Base-by-base conservation (phyloP, 2,888 invertebrate genomes). In the Synergus japonicus region DNA sequence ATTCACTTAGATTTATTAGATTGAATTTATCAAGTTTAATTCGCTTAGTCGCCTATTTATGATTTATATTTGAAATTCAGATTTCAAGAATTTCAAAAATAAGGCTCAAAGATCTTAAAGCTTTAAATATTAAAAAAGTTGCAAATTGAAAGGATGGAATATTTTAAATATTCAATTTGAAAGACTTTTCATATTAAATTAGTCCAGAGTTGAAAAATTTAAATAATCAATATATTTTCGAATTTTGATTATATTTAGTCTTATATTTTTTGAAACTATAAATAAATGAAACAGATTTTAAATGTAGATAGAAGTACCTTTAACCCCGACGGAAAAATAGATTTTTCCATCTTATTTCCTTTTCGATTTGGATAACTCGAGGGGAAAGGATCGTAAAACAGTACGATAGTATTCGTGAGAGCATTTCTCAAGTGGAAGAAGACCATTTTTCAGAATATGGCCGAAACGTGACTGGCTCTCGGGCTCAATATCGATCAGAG, bases 361-460 rank as follows among this genome's bases (percentile, higher is more conserved):
- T 77, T 66, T 77, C 79, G 77, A 76, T 81, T 67, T 43, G 15
- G 49, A 49, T 46, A 64, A 18, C 18, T 15, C 18, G n/a, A 73
- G 73, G 78, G 65, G 64, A 73, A 76, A 54, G 15, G 73, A 54
- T 73, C 73, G 73, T 73, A 73, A 73, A n/a, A 54, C 29, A 15
- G 49, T 41, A 10, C 15, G 10, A 54, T n/a, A n/a, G 37, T 73
- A 46, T 73, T 73, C 1, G 49, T 37, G 49, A 73, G 73, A 73
- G 73, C n/a, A 58, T 73, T 73, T 73, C 49, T 73, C 73, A 73
- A 73, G 73, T 73, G 18, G 18, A 73, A 73, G 54, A 73, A 73
- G 54, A 73, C 54, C 12, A 54, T 73, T 73, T 73, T 73, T 73
- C 54, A 73, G 73, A 73, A 73, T 54, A 58, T 73, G 18, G 18